Evolutionary conservation across 2,797 vertebrate species (phyloP), one percentile per base, ranked within the genome.

Genomic region (Benthosema pterotum): DNA sequence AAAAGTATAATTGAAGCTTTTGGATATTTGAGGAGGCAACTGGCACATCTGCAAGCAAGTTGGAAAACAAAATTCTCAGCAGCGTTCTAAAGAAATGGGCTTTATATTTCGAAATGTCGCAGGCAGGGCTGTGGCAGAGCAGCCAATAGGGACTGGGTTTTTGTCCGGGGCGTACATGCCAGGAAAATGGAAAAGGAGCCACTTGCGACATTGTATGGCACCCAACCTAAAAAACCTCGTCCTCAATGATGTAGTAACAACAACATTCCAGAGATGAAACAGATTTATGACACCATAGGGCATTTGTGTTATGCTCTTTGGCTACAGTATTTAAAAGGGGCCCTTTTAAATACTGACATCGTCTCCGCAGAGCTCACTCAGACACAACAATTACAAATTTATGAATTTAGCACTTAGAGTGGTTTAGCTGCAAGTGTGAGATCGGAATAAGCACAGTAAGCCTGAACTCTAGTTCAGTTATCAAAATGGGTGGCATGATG

Each of bases 11-110:
- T 48, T 52, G 2, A 71, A 61, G 52, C 28, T 28, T 65, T 65
- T 38, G 45, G 17, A 62, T 66, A 61, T 65, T 69, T 43, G 14
- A 19, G 57, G 61, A 74, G 58, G 69, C 63, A 22, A 47, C 52
- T 25, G 53, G 65, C 28, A 46, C 11, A 5, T 69, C 60, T 11
- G 17, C 71, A 19, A 19, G 50, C 48, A 46, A 67, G 48, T 42
- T 57, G 38, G 43, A 14, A 38, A 49, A 50, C 15, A 17, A 56
- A 65, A 56, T 56, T 1, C 48, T 61, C 14, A 8, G 17, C 25
- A 49, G 14, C 22, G 38, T 60, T 22, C 12, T 18, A 15, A 11
- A 53, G n/a, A 17, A 54, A 65, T 38, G 32, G 46, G 11, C 32
- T 71, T 9, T 47, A 66, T 46, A 57, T 61, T 50, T 56, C 13